These are phyloP conservation scores for Drosophila eugracilis DNA, from an alignment of 1,140 invertebrate species.

Conservation along the genomic window DNA sequence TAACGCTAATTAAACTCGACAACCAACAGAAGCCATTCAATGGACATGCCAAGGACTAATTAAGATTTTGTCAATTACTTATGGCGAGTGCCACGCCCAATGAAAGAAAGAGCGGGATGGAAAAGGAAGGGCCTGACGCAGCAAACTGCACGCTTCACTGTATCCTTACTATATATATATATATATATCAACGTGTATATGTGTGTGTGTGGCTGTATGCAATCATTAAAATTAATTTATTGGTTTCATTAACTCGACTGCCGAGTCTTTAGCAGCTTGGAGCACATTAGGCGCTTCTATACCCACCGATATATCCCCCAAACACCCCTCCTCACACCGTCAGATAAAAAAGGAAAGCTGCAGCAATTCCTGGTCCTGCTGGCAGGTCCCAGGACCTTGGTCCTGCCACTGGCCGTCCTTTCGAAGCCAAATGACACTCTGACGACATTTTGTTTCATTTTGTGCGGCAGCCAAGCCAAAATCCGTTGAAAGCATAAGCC, in stretches of 20 bases:
- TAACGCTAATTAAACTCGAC: constrained; percentile 78
- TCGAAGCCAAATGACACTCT: constrained; percentile 74
- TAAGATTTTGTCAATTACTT: constrained; percentile 84
- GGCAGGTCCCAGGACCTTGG: background rate
- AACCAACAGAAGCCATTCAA: constrained; percentile 75
- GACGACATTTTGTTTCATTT: constrained; percentile 73
- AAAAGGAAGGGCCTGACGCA: constrained; percentile 55
- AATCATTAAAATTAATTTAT: constrained; percentile 84
- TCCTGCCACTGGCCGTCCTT: constrained; percentile 19
- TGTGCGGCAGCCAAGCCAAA: constrained; percentile 63
- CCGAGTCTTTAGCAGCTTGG: constrained; percentile 66
- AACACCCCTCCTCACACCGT: background rate
- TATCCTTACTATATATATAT: constrained; percentile 13
- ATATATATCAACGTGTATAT: constrained; percentile 19
- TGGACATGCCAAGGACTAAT: constrained; percentile 82
- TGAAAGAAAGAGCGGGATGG: background rate
- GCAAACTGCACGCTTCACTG: constrained; percentile 66
- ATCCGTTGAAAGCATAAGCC: constrained; percentile 82
- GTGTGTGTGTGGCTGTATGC: constrained; percentile 56
- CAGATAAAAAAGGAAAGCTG: constrained; percentile 36
- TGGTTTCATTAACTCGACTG: constrained; percentile 82
- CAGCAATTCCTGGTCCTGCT: constrained; percentile 33
- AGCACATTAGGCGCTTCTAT: constrained; percentile 67
- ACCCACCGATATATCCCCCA: constrained; percentile 19
- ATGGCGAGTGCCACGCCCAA: constrained; percentile 74